Conservation (phyloP, 2,888 invertebrate species). For the Tanypteryx hageni region DNA sequence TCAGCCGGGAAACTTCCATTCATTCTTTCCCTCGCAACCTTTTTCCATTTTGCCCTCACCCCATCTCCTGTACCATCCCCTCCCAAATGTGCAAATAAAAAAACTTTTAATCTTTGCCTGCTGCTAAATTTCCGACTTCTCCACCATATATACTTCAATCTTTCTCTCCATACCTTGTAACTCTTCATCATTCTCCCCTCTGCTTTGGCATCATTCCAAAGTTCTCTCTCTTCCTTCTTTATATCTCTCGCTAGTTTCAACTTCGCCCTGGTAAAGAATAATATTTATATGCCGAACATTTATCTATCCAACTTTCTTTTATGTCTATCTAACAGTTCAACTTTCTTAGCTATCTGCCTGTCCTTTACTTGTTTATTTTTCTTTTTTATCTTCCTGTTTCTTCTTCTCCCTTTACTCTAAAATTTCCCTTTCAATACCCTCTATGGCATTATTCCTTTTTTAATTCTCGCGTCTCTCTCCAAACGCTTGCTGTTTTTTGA, state of each 20-base stretch:
- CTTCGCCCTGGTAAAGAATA: background rate
- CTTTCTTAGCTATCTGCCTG: no score
- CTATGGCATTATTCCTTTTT: background rate
- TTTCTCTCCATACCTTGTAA: conserved; percentile 31
- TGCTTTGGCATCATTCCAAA: conserved; percentile 33
- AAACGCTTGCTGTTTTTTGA: background rate
- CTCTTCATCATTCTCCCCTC: background rate
- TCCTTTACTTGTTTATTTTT: no score
- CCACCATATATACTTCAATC: conserved; percentile 30
- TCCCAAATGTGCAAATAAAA: background rate
- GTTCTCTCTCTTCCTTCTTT: background rate
- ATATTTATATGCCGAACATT: background rate
- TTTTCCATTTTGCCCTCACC: background rate
- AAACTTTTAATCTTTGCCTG: conserved; percentile 15
- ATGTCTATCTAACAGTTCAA: no score
- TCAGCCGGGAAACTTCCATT: conserved; percentile 15
- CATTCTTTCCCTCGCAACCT: background rate
- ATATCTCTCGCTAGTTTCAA: background rate
- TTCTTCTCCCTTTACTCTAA: background rate
- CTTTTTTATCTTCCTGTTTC: background rate
- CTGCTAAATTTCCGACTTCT: conserved; percentile 21
- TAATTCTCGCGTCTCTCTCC: background rate
- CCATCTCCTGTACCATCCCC: background rate
- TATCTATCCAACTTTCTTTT: background rate
- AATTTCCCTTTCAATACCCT: background rate